Evolutionary conservation across 2,113 vertebrate species (phyloP).

Genomic region (Cyphomyrus discorhynchus): DNA sequence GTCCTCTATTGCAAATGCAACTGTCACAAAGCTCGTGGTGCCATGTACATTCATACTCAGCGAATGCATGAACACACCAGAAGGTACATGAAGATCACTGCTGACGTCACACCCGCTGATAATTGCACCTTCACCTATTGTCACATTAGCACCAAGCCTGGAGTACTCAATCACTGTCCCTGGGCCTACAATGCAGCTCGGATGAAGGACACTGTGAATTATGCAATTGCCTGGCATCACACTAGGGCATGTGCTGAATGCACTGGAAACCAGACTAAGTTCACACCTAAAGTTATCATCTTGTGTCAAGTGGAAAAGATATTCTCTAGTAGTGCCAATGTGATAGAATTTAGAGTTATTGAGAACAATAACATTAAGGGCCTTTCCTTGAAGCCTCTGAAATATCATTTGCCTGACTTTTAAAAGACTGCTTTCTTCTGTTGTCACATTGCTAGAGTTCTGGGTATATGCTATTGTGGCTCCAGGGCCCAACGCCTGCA

Average conservation of each 20-base stretch:
- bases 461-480: conserved; percentile 68
- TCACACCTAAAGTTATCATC: conserved; percentile 63
- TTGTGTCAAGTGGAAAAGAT: conserved; percentile 74
- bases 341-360: conserved; percentile 92
- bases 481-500: conserved; percentile 76
- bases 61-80: conserved; percentile 69
- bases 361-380: conserved; percentile 74
- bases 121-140: conserved; percentile 64
- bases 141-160: conserved; percentile 61
- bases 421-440: conserved; percentile 54
- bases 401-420: conserved; percentile 70
- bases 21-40: conserved; percentile 58
- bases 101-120: conserved; percentile 67
- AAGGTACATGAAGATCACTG: conserved; percentile 53
- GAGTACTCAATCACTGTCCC: conserved; percentile 78
- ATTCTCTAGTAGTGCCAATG: conserved; percentile 80
- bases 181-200: conserved; percentile 54
- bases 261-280: conserved; percentile 63
- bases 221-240: conserved; percentile 28
- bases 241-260: conserved; percentile 58
- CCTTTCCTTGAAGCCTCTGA: conserved; percentile 66
- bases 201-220: conserved; percentile 69
- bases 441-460: conserved; percentile 54
- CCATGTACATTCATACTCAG: conserved; percentile 56
- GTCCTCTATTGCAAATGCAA: conserved; percentile 71